Evolutionary conservation across 2,797 vertebrate species (phyloP).

Genomic region (Selene dorsalis): DNA sequence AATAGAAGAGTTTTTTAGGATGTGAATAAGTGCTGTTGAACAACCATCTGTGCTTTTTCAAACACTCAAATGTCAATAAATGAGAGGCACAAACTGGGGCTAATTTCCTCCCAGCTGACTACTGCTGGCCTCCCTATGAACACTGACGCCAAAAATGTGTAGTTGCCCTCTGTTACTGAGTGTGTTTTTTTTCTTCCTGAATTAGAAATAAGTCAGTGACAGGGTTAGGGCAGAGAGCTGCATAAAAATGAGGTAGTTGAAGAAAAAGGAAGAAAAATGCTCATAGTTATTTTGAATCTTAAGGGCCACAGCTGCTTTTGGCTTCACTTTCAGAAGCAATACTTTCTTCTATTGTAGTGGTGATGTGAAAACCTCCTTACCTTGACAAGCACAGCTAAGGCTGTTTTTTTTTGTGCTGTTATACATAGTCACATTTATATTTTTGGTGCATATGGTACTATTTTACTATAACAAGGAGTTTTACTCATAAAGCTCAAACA

Average conservation of each 20-base stretch:
- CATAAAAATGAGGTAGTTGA: not conserved
- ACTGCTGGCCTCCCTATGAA: not conserved
- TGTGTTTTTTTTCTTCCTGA: not conserved
- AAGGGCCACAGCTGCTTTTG: conserved; percentile 1
- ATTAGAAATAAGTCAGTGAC: not conserved
- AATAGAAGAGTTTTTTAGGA: not conserved
- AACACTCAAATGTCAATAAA: not conserved
- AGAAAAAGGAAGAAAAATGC: not conserved
- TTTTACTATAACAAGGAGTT: too few relatives aligned
- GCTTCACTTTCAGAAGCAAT: conserved; percentile 6
- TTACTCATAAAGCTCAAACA: not conserved
- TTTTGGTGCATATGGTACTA: not conserved
- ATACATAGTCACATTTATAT: not conserved
- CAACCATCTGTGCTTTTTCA: not conserved
- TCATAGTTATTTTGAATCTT: conserved; percentile 8
- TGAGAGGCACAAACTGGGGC: not conserved
- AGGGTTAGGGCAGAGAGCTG: not conserved
- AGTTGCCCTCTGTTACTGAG: not conserved
- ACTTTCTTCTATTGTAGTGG: not conserved
- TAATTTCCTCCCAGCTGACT: not conserved
- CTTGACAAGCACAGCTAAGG: not conserved
- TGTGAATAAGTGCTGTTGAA: not conserved
- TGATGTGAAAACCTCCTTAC: not conserved
- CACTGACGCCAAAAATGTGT: not conserved
- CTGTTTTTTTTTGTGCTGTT: conserved; percentile 1